These are phyloP conservation scores for Labeo catla DNA, from an alignment of 2,113 vertebrate genomes.

Conservation along the genomic window DNA sequence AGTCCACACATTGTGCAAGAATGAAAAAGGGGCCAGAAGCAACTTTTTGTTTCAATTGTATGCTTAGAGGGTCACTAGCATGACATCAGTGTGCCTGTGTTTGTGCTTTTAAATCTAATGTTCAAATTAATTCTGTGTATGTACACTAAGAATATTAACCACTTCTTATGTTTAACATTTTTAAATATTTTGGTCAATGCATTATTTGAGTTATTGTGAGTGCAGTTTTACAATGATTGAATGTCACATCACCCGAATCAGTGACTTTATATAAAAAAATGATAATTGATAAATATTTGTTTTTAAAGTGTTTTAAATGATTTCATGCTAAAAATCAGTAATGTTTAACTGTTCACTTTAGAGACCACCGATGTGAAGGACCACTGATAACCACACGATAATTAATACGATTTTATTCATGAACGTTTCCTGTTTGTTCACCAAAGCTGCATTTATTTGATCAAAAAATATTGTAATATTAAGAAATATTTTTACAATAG, in stretches of 20 bases:
- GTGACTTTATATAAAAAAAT: neutral
- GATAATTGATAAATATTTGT: neutral
- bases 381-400: too few species aligned
- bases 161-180: neutral
- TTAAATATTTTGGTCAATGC: neutral
- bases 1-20: constrained; percentile 63
- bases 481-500: too few species aligned
- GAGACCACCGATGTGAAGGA: too few species aligned
- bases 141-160: neutral
- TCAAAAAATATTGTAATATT: neutral
- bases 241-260: neutral
- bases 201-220: neutral
- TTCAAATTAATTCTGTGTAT: neutral
- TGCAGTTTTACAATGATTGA: neutral
- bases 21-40: constrained; percentile 50
- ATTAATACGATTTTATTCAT: too few species aligned
- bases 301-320: neutral
- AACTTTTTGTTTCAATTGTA: constrained; percentile 63
- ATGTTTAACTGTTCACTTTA: neutral
- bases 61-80: constrained; percentile 19
- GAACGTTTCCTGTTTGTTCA: too few species aligned
- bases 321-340: neutral
- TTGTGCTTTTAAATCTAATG: neutral
- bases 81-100: constrained; percentile 31
- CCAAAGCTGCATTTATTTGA: neutral